phyloP scores from a whole-genome alignment of 2,113 vertebrate genomes.

The Mungos mungo region DNA sequence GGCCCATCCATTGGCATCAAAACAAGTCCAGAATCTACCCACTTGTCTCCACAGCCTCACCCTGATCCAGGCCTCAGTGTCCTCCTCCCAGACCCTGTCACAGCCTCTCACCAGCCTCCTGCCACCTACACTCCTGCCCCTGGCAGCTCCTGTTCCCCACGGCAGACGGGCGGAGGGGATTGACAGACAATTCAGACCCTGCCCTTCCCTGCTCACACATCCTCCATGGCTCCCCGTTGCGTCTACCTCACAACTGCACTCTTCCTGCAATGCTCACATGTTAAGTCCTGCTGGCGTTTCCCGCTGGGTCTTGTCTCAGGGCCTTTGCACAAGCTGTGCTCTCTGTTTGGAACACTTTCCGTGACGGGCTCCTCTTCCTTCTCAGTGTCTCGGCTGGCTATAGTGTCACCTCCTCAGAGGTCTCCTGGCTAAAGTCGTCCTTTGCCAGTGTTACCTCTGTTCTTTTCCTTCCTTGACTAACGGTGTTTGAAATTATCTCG shows the following conservation, averaged over 20 bases:
- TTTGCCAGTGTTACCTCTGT: background rate
- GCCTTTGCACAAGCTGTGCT: background rate
- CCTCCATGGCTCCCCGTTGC: background rate
- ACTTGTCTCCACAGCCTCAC: background rate
- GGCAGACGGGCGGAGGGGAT: background rate
- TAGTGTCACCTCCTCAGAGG: background rate
- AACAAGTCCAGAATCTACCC: background rate
- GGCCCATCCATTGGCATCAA: background rate
- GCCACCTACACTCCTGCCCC: background rate
- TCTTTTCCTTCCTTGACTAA: background rate
- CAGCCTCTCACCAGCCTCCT: background rate
- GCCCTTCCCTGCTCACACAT: background rate
- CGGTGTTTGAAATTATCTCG: background rate
- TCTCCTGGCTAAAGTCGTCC: background rate
- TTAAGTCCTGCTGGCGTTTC: background rate
- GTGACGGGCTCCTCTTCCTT: background rate
- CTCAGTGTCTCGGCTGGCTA: background rate
- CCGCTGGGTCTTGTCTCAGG: background rate
- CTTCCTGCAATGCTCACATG: background rate
- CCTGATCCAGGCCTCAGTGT: background rate
- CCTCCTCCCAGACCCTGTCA: background rate
- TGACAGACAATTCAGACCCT: background rate
- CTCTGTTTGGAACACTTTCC: background rate
- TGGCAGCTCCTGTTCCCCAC: background rate
- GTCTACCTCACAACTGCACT: background rate